phyloP scores from a whole-genome alignment of 2,113 vertebrate species.

The Smithornis capensis region DNA sequence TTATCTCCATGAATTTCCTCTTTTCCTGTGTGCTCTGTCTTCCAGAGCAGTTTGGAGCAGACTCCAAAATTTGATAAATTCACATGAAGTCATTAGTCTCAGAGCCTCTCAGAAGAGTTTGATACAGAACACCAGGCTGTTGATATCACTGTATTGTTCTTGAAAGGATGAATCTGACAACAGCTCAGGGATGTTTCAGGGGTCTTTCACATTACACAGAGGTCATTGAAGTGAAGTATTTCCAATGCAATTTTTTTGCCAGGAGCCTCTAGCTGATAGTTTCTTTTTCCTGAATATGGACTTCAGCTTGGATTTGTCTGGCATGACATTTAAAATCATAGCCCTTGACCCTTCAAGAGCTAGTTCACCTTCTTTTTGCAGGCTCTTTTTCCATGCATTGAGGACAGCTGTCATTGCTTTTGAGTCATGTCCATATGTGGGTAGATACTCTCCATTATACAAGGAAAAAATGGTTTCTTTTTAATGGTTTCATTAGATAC shows the following conservation, averaged over 20 bases:
- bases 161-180: neutral
- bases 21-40: neutral
- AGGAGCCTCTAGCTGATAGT: neutral
- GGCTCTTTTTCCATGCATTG: neutral
- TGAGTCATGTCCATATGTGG: neutral
- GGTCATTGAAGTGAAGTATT: neutral
- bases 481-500: neutral
- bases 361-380: neutral
- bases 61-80: conserved; percentile 36
- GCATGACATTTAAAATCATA: neutral
- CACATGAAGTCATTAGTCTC: conserved; percentile 24
- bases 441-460: neutral
- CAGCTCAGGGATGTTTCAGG: neutral
- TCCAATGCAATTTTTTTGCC: neutral
- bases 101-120: neutral
- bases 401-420: neutral
- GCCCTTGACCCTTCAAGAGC: neutral
- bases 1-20: conserved; percentile 31
- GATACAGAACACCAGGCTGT: neutral
- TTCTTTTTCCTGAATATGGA: neutral
- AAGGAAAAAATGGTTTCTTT: neutral
- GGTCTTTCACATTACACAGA: neutral
- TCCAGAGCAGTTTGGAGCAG: neutral
- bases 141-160: neutral
- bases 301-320: neutral